Percentiles rank a stretch among this genome's conserved stretches.
These are phyloP conservation scores for Actinernus sp. DNA, from an alignment of 92 coral and sea anemone species.

Conservation along the genomic window DNA sequence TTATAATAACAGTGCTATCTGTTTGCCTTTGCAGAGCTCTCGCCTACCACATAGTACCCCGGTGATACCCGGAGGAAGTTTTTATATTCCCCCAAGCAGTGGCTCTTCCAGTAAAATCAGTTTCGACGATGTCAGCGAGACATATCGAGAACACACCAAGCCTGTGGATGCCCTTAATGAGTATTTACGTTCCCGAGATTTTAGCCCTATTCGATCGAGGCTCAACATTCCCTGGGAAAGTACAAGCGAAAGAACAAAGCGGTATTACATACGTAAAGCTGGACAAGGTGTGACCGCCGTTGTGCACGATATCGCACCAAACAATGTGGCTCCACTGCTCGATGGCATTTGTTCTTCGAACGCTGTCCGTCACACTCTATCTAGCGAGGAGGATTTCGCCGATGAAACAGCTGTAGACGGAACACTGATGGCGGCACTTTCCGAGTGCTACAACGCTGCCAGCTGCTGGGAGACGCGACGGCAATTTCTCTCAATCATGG, in stretches of 20 bases:
- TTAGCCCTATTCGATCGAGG: constrained; percentile 67
- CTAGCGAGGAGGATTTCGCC: constrained; percentile 35
- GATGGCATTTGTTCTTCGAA: constrained; percentile 50
- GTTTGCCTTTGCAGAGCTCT: constrained; percentile 1
- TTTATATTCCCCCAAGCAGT: constrained; percentile 54
- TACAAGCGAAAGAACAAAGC: constrained; percentile 53
- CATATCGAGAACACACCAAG: constrained; percentile 16
- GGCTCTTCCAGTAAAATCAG: constrained; percentile 49
- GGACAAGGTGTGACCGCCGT: constrained; percentile 57
- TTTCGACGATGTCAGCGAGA: constrained; percentile 29
- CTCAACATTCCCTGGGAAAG: constrained; percentile 48
- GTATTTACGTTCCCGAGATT: constrained; percentile 56
- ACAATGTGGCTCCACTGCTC: constrained; percentile 45
- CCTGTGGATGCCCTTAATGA: constrained; percentile 50
- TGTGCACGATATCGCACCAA: constrained; percentile 60
- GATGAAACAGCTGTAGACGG: constrained; percentile 42
- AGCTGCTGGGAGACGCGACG: constrained; percentile 35
- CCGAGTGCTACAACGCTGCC: constrained; percentile 13
- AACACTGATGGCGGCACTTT: constrained; percentile 36
- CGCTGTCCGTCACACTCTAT: constrained; percentile 27
- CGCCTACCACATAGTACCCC: constrained; percentile 38
- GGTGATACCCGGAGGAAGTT: constrained; percentile 54
- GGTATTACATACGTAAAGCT: constrained; percentile 53
- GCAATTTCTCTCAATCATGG: constrained; percentile 30
- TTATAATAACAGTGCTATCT: background rate